A percentile compares a stretch with the other conserved stretches of the same genome.
Conservation (phyloP, 2,797 vertebrate genomes). For the Chaetophractus vellerosus region DNA sequence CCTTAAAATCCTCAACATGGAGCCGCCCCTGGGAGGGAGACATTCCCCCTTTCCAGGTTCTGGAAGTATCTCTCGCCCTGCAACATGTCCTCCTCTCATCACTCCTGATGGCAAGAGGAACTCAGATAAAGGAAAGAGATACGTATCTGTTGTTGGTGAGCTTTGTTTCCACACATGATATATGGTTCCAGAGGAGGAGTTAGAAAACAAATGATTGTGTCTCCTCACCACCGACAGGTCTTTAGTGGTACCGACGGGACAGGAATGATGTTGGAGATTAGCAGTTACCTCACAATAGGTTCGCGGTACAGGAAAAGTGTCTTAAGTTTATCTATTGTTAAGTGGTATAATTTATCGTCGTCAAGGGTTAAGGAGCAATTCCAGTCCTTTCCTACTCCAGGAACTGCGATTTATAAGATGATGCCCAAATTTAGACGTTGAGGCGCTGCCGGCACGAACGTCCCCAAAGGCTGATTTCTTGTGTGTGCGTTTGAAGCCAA, state of each 20-base stretch:
- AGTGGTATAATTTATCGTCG: conserved; percentile 96
- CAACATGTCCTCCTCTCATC: conserved; percentile 79
- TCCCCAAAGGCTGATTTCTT: conserved; percentile 87
- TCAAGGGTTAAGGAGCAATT: conserved; percentile 93
- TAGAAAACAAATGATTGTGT: conserved; percentile 90
- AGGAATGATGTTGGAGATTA: conserved; percentile 89
- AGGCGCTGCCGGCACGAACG: conserved; percentile 83
- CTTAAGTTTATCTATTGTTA: conserved; percentile 95
- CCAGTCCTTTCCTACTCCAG: conserved; percentile 88
- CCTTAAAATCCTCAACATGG: background rate
- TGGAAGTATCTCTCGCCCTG: conserved; percentile 72
- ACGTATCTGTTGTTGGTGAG: conserved; percentile 87
- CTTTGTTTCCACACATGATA: conserved; percentile 92
- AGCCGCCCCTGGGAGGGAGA: background rate
- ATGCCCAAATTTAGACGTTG: conserved; percentile 91
- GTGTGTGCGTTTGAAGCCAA: conserved; percentile 82
- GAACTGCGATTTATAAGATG: conserved; percentile 90
- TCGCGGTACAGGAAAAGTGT: conserved; percentile 94
- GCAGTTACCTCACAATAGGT: conserved; percentile 92
- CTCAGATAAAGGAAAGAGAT: conserved; percentile 92
- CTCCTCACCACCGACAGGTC: conserved; percentile 85
- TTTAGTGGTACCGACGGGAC: conserved; percentile 85
- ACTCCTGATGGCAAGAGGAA: conserved; percentile 90
- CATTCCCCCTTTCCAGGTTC: conserved; percentile 66
- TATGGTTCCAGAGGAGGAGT: conserved; percentile 90